These are phyloP conservation scores for Hermaeophaga mercurialis DNA, from an alignment of 2,888 invertebrate species.

Conservation along the genomic window DNA sequence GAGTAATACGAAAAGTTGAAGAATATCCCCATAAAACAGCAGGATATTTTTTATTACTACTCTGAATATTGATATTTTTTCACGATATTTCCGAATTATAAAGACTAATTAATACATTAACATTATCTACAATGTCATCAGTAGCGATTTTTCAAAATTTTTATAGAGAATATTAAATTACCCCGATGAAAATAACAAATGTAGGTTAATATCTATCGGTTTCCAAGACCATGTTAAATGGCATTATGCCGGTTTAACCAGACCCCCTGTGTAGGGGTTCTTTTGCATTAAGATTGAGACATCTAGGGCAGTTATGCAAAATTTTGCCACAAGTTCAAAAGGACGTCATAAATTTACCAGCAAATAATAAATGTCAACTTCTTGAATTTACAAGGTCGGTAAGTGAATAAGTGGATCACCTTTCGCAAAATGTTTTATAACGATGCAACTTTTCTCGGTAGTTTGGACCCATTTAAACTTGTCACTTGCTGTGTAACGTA, in stretches of 20 bases:
- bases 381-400: conserved; percentile 33
- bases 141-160: too few relatives aligned
- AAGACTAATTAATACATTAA: too few relatives aligned
- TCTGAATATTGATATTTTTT: too few relatives aligned
- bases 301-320: conserved; percentile 48
- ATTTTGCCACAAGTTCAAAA: conserved; percentile 42
- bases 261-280: conserved; percentile 39
- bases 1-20: background rate
- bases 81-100: too few relatives aligned
- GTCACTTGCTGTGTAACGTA: conserved; percentile 6
- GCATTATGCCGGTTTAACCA: conserved; percentile 35
- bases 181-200: conserved; percentile 27
- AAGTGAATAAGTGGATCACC: conserved; percentile 33
- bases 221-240: conserved; percentile 21
- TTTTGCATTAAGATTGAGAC: conserved; percentile 45
- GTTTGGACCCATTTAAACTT: conserved; percentile 10
- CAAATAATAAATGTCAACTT: conserved; percentile 39
- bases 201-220: conserved; percentile 20
- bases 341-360: conserved; percentile 41
- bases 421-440: conserved; percentile 33
- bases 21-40: conserved; percentile 11
- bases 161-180: conserved; percentile 23
- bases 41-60: conserved; percentile 1
- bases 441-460: conserved; percentile 29
- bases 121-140: too few relatives aligned